Evolutionary conservation across 2,797 vertebrate species (phyloP).

Genomic region (Coccyzus lansbergi): DNA sequence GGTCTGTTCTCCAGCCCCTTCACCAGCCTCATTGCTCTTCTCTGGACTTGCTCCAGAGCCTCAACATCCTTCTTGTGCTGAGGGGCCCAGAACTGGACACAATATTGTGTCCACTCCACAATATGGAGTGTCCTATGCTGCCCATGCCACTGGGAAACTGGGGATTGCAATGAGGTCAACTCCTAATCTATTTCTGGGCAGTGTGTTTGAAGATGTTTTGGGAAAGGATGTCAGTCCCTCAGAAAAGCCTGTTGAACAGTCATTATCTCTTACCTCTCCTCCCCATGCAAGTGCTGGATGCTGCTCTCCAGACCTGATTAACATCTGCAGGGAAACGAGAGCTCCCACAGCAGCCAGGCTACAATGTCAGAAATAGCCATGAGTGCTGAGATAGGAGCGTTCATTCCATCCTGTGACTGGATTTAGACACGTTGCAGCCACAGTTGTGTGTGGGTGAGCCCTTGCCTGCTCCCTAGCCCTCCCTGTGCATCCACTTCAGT

Average conservation of each 20-base stretch:
- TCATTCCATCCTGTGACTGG: neutral
- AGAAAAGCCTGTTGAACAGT: neutral
- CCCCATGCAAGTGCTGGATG: neutral
- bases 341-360: conserved; percentile 14
- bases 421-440: neutral
- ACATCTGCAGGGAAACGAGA: neutral
- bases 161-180: neutral
- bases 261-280: neutral
- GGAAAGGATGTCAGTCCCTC: neutral
- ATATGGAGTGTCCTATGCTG: neutral
- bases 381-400: neutral
- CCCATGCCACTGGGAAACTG: neutral
- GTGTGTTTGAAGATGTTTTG: neutral
- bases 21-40: too few species aligned
- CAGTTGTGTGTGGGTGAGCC: neutral
- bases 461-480: neutral
- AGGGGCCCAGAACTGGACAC: too few species aligned
- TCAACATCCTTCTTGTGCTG: too few species aligned
- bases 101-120: too few species aligned
- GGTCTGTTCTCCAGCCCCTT: too few species aligned
- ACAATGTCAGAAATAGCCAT: conserved; percentile 4
- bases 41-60: too few species aligned
- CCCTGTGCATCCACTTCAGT: neutral
- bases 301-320: neutral
- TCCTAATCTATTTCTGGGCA: neutral